Conservation (phyloP, 2,797 vertebrate species). For the Tokudaia tokunoshimensis region DNA sequence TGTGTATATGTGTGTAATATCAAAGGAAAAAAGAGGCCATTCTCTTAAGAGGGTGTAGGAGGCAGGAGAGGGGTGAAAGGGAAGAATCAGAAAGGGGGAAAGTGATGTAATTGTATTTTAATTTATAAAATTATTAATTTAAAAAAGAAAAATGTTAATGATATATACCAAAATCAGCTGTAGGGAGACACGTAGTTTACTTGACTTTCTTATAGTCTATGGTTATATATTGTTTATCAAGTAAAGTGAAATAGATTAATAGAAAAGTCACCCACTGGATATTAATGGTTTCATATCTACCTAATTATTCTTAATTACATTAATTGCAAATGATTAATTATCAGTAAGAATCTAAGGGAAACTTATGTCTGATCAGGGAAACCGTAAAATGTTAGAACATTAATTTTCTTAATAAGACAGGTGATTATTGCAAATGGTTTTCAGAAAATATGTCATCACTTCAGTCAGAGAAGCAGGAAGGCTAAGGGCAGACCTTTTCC, state of each 20-base stretch:
- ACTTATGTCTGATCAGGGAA: background rate
- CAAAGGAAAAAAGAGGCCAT: background rate
- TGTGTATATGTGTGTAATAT: background rate
- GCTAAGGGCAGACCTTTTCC: background rate
- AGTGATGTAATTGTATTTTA: background rate
- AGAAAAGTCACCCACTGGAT: background rate
- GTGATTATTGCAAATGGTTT: background rate
- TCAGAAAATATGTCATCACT: background rate
- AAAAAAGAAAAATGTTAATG: background rate
- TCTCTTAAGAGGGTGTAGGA: background rate
- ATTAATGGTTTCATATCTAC: background rate
- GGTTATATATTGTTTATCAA: background rate
- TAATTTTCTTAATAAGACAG: background rate
- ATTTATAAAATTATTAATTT: background rate
- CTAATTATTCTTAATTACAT: background rate
- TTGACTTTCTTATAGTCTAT: background rate
- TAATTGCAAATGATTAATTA: background rate
- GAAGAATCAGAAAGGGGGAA: background rate
- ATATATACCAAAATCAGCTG: background rate
- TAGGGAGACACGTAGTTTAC: background rate
- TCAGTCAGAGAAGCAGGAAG: background rate
- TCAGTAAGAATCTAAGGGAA: background rate
- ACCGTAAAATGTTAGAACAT: background rate
- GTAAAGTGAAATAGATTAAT: background rate
- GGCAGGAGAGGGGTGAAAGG: background rate